phyloP scores from a whole-genome alignment of 2,888 invertebrate species.

The Carterocephalus palaemon region DNA sequence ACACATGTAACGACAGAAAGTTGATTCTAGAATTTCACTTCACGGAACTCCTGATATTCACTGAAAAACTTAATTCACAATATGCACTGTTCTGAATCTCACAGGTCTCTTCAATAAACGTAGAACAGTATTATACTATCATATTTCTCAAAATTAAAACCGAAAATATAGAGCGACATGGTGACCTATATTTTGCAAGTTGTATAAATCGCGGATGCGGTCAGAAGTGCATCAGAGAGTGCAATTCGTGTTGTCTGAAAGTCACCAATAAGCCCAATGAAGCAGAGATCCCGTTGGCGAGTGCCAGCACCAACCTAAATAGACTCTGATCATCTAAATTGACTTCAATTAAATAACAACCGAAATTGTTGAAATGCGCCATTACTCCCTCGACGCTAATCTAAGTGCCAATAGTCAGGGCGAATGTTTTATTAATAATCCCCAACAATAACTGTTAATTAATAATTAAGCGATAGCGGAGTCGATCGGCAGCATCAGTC shows the following conservation, averaged over 20 bases:
- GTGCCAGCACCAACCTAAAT: constrained; percentile 79
- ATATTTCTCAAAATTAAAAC: constrained; percentile 5
- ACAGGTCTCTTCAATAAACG: not conserved
- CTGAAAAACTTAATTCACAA: not conserved
- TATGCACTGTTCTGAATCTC: not conserved
- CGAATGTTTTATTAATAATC: constrained; percentile 78
- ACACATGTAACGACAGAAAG: too few species aligned
- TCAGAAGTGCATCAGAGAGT: constrained; percentile 74
- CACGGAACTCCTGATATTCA: not conserved
- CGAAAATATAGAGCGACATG: constrained; percentile 27
- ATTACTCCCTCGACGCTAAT: constrained; percentile 78
- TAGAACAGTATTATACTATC: not conserved
- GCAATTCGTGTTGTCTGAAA: constrained; percentile 79
- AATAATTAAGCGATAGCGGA: constrained; percentile 69
- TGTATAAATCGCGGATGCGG: constrained; percentile 58
- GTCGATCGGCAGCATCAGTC: constrained; percentile 57
- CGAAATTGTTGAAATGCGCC: constrained; percentile 80
- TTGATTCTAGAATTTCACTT: not conserved
- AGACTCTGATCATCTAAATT: constrained; percentile 80
- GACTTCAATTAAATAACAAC: constrained; percentile 80
- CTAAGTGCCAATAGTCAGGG: constrained; percentile 78
- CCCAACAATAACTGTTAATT: constrained; percentile 70
- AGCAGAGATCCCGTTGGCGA: constrained; percentile 77
- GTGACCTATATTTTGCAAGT: constrained; percentile 45
- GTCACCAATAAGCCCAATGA: constrained; percentile 80